Evolutionary conservation across 53 echinoderm and acorn worm genomes (phyloP).

Genomic region (Hippasteria phrygiana): DNA sequence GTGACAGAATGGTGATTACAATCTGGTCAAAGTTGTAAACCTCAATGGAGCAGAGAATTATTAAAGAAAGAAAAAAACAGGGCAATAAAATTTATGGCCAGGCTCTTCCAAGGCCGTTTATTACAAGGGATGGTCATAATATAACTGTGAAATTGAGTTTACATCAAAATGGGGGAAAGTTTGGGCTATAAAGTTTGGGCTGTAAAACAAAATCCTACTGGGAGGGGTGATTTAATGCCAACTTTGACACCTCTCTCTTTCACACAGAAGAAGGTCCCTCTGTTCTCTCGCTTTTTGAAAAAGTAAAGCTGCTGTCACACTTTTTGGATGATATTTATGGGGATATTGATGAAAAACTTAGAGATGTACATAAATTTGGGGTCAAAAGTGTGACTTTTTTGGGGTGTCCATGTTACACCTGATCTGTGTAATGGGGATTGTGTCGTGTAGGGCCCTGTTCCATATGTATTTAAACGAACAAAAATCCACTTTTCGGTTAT

Average conservation of each 20-base stretch:
- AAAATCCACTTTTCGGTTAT: too few relatives aligned
- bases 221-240: conserved; percentile 32
- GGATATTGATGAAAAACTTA: too few relatives aligned
- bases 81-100: conserved; percentile 49
- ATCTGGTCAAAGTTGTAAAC: conserved; percentile 47
- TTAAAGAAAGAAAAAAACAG: not conserved
- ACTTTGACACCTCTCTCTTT: conserved; percentile 32
- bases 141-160: not conserved
- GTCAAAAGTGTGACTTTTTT: too few relatives aligned
- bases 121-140: conserved; percentile 9
- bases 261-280: not conserved
- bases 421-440: too few relatives aligned
- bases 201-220: not conserved
- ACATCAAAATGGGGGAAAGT: not conserved
- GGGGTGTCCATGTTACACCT: too few relatives aligned
- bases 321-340: not conserved
- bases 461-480: too few relatives aligned
- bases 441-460: too few relatives aligned
- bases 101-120: conserved; percentile 34
- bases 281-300: conserved; percentile 21
- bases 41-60: not conserved
- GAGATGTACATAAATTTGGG: too few relatives aligned
- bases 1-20: conserved; percentile 16
- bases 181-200: conserved; percentile 9
- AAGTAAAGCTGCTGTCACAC: conserved; percentile 8